Base-by-base conservation (phyloP, 1,140 invertebrate species). In the Palaemon carinicauda region DNA sequence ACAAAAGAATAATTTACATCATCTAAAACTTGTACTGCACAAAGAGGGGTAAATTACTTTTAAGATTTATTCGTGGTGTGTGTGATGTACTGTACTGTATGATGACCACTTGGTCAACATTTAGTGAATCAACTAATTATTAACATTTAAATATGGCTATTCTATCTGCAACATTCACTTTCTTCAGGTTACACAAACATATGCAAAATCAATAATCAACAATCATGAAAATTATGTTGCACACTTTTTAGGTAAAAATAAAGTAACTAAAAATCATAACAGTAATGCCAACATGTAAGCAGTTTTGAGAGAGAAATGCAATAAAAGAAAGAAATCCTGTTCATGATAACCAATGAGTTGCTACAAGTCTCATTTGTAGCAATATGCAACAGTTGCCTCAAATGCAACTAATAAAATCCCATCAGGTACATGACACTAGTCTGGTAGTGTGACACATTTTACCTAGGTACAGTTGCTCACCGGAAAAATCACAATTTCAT, bases 341-440 rank as follows among this genome's bases (percentile, higher is more conserved):
- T 41, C 41, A 41, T 9, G 41, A 41, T 41, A 41, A n/a, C n/a
- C n/a, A n/a, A 41, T 41, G 41, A 41, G 41, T 41, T 41, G 41
- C 41, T 41, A 41, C 41, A 41, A 86, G 78, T 69, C 65, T 80
- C 53, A 86, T 69, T 54, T 73, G 27, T 80, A 80, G 41, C 50
- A 86, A 71, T 86, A 80, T 86, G 84, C 84, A 86, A 75, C 53
- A 80, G 84, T 80, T 54, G 78, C 84, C 84, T 74, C 84, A 69
- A 41, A 86, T 79, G 84, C 84, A 86, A 86, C 84, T 78, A 80
- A 77, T 60, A 80, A 80, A 86, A 86, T 86, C 84, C 78, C 78
- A 73, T 86, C 84, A 86, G 84, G 84, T 86, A 86, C 84, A 86
- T 80, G 84, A 86, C 84, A 86, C 71, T 80, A 86, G 84, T 86